Conservation (phyloP, 2,113 vertebrate species). For the Columba livia region DNA sequence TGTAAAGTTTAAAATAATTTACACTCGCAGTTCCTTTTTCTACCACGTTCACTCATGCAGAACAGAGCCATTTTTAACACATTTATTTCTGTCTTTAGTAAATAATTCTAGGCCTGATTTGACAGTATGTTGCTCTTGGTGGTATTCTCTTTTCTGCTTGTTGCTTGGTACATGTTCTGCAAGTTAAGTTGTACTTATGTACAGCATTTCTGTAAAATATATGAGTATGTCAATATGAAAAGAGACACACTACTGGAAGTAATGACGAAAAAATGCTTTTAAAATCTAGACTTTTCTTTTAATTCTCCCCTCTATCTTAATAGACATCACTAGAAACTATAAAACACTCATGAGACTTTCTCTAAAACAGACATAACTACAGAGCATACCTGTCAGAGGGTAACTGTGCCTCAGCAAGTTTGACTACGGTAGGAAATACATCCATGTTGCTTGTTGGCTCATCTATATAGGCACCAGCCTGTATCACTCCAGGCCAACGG, state of each 20-base stretch:
- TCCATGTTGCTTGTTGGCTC: conserved; percentile 93
- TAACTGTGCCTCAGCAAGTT: conserved; percentile 69
- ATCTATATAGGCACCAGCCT: conserved; percentile 55
- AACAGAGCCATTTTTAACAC: background rate
- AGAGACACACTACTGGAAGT: background rate
- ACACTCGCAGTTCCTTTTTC: background rate
- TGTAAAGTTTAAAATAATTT: background rate
- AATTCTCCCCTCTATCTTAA: background rate
- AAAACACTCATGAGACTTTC: background rate
- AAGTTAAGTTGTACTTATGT: background rate
- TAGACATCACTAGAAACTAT: background rate
- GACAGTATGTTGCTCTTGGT: background rate
- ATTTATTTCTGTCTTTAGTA: background rate
- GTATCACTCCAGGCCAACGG: conserved; percentile 76
- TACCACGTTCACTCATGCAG: background rate
- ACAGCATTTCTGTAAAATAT: background rate
- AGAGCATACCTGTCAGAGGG: conserved; percentile 82
- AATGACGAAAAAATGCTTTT: background rate
- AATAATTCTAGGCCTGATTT: background rate
- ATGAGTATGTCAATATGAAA: background rate
- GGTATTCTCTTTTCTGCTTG: background rate
- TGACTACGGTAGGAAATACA: conserved; percentile 82
- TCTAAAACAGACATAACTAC: background rate
- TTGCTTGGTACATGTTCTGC: background rate
- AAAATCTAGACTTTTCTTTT: background rate